Conservation (phyloP, 35 echinoderm and acorn worm genomes). For the Amphiura filiformis region DNA sequence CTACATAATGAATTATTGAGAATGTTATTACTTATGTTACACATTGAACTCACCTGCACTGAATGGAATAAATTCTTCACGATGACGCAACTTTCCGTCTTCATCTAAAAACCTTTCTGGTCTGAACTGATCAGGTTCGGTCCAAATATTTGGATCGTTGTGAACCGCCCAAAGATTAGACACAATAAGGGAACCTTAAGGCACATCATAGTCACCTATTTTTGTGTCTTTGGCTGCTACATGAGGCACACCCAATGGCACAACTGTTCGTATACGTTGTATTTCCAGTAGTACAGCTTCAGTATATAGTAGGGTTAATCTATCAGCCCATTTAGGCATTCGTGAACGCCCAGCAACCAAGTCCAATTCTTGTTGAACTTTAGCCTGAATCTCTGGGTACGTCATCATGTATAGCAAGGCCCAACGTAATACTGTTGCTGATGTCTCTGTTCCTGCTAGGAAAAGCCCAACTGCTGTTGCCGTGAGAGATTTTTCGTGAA, state of each 20-base stretch:
- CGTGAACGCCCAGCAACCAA: conserved; percentile 34
- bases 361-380: conserved; percentile 51
- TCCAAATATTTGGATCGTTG: conserved; percentile 21
- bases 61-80: conserved; percentile 35
- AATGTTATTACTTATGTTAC: no score
- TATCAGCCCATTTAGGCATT: conserved; percentile 38
- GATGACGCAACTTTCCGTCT: background rate
- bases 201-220: conserved; percentile 26
- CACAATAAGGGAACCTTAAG: conserved; percentile 1
- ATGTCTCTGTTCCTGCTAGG: conserved; percentile 55
- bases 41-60: no score
- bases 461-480: conserved; percentile 34
- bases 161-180: conserved; percentile 24
- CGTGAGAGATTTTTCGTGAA: background rate
- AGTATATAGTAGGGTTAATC: conserved; percentile 21
- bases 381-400: conserved; percentile 32
- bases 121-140: conserved; percentile 47
- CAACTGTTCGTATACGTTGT: conserved; percentile 18
- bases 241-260: conserved; percentile 44
- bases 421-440: conserved; percentile 54
- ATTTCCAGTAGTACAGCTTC: conserved; percentile 50
- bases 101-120: conserved; percentile 61
- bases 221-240: background rate
- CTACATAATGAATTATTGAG: no score
- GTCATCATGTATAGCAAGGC: conserved; percentile 55